Conservation (phyloP, 1,140 invertebrate genomes). For the Cephus cinctus region DNA sequence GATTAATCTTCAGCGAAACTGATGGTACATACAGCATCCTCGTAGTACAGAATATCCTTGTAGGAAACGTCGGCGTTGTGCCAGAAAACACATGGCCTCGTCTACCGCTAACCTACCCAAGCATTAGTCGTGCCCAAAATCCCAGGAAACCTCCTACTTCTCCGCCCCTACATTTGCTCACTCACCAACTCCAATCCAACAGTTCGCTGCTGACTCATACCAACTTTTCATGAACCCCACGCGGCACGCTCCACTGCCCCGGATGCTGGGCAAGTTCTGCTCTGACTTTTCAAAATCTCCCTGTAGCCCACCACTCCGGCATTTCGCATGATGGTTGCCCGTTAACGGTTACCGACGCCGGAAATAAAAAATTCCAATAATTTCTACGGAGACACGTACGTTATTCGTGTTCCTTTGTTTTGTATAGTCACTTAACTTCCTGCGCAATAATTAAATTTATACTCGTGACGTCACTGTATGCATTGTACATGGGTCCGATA, state of each 20-base stretch:
- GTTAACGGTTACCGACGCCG: too few species aligned
- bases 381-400: too few species aligned
- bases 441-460: too few species aligned
- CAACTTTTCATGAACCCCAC: background rate
- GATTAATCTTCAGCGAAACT: conserved; percentile 12
- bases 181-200: background rate
- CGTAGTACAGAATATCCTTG: conserved; percentile 3
- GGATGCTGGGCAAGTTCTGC: background rate
- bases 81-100: conserved; percentile 23
- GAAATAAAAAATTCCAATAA: too few species aligned
- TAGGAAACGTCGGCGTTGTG: conserved; percentile 17
- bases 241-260: background rate
- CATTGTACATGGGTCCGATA: too few species aligned
- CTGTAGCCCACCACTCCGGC: too few species aligned
- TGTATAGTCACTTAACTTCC: too few species aligned
- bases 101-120: too few species aligned
- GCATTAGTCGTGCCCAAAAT: conserved; percentile 23
- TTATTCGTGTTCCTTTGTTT: too few species aligned
- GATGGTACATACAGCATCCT: conserved; percentile 2
- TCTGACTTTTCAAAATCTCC: background rate
- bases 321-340: too few species aligned
- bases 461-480: too few species aligned
- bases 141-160: conserved; percentile 9
- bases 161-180: background rate
- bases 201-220: background rate